phyloP scores from a whole-genome alignment of 2,113 vertebrate genomes.

The Sciurus niger region DNA sequence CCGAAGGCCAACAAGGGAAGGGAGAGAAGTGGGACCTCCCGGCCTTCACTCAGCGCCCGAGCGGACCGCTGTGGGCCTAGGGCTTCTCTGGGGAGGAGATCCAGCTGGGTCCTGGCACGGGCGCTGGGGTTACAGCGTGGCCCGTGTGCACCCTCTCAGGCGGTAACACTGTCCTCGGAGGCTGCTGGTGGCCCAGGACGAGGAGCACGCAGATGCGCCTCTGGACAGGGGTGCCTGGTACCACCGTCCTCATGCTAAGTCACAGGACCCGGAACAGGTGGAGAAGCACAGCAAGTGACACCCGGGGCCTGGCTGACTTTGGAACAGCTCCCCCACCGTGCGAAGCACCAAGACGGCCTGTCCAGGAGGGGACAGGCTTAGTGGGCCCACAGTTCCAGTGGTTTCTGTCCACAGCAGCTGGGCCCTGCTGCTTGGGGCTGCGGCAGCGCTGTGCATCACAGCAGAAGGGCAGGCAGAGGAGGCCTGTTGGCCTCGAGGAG shows the following conservation, averaged over 20 bases:
- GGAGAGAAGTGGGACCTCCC: too few relatives aligned
- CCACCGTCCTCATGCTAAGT: background rate
- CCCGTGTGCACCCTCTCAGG: background rate
- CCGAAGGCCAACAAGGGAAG: background rate
- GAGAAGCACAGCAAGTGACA: background rate
- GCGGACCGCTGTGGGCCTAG: too few relatives aligned
- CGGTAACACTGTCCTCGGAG: background rate
- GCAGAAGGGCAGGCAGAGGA: accelerated
- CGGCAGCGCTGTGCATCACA: background rate
- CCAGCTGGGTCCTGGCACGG: too few relatives aligned
- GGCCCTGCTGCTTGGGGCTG: background rate
- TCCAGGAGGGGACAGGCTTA: background rate
- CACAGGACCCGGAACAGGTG: background rate
- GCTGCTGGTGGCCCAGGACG: background rate
- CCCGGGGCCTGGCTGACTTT: background rate
- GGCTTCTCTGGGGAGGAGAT: background rate
- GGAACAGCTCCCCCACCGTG: background rate
- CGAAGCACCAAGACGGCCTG: background rate
- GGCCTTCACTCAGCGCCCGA: background rate
- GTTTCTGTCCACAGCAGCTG: too few relatives aligned
- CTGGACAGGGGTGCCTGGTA: accelerated
- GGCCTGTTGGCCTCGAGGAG: background rate
- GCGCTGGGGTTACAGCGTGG: background rate
- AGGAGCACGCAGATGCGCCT: background rate
- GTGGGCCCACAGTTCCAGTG: background rate